Percentiles rank a stretch among this genome's conserved stretches.
Conservation (phyloP, 2,797 vertebrate genomes). For the Eulemur coronatus region DNA sequence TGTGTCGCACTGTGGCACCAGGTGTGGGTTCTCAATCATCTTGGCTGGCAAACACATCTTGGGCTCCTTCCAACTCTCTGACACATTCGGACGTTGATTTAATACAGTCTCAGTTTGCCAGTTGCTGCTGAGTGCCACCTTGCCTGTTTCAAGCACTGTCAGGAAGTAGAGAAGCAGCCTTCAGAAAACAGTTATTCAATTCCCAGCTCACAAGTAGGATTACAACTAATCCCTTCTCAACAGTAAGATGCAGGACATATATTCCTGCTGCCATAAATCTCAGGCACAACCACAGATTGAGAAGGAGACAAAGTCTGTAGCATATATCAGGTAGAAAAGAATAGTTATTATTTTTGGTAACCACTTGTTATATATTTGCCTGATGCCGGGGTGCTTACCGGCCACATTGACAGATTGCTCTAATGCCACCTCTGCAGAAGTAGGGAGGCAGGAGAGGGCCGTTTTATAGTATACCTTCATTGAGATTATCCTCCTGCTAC, state of each 20-base stretch:
- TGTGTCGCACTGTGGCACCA: not conserved
- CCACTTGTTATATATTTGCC: slow-evolving; percentile 2
- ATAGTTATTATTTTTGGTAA: not conserved
- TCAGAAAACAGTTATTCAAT: not conserved
- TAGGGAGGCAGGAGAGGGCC: not conserved
- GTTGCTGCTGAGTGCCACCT: not conserved
- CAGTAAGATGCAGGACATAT: not conserved
- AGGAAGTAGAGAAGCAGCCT: not conserved
- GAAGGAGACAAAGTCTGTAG: not conserved
- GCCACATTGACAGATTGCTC: not conserved
- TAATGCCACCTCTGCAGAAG: not conserved
- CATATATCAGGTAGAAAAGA: not conserved
- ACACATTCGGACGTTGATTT: not conserved
- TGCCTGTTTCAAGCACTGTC: not conserved
- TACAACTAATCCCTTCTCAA: not conserved
- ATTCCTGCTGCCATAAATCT: not conserved
- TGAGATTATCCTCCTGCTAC: not conserved
- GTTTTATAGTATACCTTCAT: not conserved
- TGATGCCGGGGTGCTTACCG: not conserved
- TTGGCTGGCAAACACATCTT: not conserved
- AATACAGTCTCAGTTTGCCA: not conserved
- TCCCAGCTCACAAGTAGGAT: not conserved
- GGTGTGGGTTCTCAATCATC: slow-evolving; percentile 41
- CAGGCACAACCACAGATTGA: not conserved
- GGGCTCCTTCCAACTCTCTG: slow-evolving; percentile 25